Evolutionary conservation across 2,888 invertebrate species (phyloP).

Genomic region (Pachymerium ferrugineum): DNA sequence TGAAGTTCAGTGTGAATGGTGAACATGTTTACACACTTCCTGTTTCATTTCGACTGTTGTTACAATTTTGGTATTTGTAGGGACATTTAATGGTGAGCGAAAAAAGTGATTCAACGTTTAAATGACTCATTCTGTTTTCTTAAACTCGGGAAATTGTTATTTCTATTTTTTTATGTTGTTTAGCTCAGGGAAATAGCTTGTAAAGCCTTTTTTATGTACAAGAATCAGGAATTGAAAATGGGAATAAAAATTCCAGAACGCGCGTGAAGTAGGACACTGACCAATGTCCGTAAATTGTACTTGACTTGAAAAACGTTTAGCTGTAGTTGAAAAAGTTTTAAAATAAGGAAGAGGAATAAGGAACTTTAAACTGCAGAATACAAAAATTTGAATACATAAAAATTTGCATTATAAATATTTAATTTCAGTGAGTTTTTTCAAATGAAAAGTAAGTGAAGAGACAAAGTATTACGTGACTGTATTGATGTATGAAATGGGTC

Average conservation of each 20-base stretch:
- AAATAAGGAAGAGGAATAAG: too few relatives aligned
- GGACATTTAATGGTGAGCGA: too few relatives aligned
- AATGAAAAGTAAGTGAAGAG: not conserved
- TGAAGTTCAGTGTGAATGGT: too few relatives aligned
- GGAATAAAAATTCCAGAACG: not conserved
- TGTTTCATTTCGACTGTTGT: too few relatives aligned
- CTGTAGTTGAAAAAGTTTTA: not conserved
- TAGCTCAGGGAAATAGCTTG: not conserved
- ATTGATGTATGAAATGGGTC: slow-evolving; percentile 24
- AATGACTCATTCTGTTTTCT: too few relatives aligned
- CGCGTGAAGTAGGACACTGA: not conserved
- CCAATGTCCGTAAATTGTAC: not conserved
- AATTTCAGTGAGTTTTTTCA: not conserved
- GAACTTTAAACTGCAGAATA: too few relatives aligned
- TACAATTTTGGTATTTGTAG: too few relatives aligned
- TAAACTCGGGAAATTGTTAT: too few relatives aligned
- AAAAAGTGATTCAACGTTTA: too few relatives aligned
- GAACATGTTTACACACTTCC: too few relatives aligned
- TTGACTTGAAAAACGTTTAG: not conserved
- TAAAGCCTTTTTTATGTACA: not conserved
- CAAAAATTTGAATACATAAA: too few relatives aligned
- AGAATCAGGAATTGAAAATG: not conserved
- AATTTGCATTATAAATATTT: not conserved
- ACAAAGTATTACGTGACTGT: not conserved
- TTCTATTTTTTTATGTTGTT: too few relatives aligned